Evolutionary conservation across 2,113 vertebrate species (phyloP), one percentile per base, ranked within the genome.

Genomic region (Myrmophylax atrothorax): DNA sequence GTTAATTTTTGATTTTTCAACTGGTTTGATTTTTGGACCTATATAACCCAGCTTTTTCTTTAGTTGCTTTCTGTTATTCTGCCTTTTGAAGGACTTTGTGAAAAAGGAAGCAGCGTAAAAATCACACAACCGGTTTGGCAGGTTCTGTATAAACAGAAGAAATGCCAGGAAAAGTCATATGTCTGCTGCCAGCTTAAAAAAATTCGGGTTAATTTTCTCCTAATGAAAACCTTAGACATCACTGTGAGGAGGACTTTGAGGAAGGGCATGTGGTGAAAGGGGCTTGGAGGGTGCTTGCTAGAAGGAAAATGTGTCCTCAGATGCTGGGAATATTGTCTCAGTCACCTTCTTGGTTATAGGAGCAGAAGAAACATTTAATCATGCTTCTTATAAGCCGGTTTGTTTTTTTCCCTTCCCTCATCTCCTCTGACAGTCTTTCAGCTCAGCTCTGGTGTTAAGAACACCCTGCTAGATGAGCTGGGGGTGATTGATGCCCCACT

Each of bases 111-210:
- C 84, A 95, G 83, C 50, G 66, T 86, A 79, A 91, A 97, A 93
- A 93, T 87, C 87, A 94, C 84, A 75, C 58, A 97, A 98, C 98
- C 91, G 90, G 98, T 97, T 96, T 74, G 78, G 85, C 96, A 83
- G 81, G 96, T 97, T 86, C 92, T 97, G 92, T 92, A 86, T 94
- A 97, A 98, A 97, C 90, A 93, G 81, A 91, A 88, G 74, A 96
- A 97, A 93, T 87, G 93, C 96, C 95, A 96, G 19, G 81, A 91
- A 92, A 95, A 80, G 83, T 94, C 77, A 59, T 38, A 47, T 50
- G 84, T 87, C 70, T 86, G 73, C 80, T 95, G 93, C 89, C 93
- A 87, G 38, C 49, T 95, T 93, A 33, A 90, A 92, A 87, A 87
- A 73, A 46, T 3, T 70, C 9, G 1, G 3, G 37, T 87, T 96